phyloP scores from a whole-genome alignment of 2,888 invertebrate genomes.

The Hypercompe scribonia region DNA sequence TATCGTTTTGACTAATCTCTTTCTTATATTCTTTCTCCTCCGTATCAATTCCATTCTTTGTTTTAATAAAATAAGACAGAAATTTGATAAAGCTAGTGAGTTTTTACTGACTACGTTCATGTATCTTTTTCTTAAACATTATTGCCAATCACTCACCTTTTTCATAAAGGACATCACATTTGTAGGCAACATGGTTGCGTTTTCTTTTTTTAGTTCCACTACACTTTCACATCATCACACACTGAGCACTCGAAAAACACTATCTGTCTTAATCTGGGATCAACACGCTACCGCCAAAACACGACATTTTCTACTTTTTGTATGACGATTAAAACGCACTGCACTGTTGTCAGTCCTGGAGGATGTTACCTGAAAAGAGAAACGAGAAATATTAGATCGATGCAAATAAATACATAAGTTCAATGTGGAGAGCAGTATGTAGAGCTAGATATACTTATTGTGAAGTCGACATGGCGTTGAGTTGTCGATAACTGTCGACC shows the following conservation, averaged over 20 bases:
- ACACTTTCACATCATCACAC: constrained; percentile 69
- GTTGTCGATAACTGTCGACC: constrained; percentile 54
- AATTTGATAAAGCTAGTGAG: too few species aligned
- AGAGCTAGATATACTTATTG: constrained; percentile 39
- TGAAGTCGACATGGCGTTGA: constrained; percentile 43
- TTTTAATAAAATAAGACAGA: too few species aligned
- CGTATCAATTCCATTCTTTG: too few species aligned
- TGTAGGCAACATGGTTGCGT: constrained; percentile 93
- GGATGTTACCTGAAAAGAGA: constrained; percentile 56
- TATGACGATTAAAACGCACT: constrained; percentile 36
- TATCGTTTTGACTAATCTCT: too few species aligned
- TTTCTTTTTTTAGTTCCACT: constrained; percentile 59
- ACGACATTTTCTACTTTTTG: constrained; percentile 68
- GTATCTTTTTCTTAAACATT: not conserved
- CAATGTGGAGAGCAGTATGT: constrained; percentile 30
- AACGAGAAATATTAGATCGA: constrained; percentile 41
- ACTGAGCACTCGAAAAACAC: constrained; percentile 51
- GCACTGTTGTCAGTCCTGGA: constrained; percentile 39
- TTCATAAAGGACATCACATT: constrained; percentile 97
- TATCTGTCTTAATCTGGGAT: constrained; percentile 70
- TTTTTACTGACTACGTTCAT: not conserved
- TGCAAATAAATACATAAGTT: constrained; percentile 39
- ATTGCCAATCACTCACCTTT: constrained; percentile 89
- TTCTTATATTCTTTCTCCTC: not conserved
- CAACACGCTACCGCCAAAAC: constrained; percentile 73